Evolutionary conservation across 2,113 vertebrate species (phyloP), one percentile per base, ranked within the genome.

Genomic region (Pangasianodon hypophthalmus): DNA sequence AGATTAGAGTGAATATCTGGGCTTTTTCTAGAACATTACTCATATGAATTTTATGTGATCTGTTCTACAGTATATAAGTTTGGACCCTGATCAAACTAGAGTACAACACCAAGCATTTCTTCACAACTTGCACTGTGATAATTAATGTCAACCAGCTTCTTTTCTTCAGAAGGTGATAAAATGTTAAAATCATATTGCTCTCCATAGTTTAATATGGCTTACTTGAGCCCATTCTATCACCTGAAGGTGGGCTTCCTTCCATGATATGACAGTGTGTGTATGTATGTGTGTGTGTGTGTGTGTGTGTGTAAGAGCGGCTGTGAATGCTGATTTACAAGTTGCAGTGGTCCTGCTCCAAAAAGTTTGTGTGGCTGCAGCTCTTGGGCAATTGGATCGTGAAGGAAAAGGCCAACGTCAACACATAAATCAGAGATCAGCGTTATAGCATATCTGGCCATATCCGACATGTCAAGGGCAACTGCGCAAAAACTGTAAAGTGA

Each of bases 401-500:
- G 84, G 64, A 92, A 93, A 93, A 93, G 92, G 90, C 92, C 91
- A 92, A 93, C 82, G 81, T 93, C 93, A 93, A 77, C 54, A 90
- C 92, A 94, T 95, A 93, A 95, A 95, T 96, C 94, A 94, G 88
- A 77, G 60, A 87, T 44, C 87, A 87, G 91, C 93, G 92, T 92
- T 93, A 93, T 93, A 93, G 91, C 90, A 88, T 41, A 93, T 91
- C 89, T 92, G 90, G 87, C 87, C 90, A 82, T 86, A 91, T 80
- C 91, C 88, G 80, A 92, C 77, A 41, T 62, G 91, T 87, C 92
- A 95, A 95, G 94, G 94, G 88, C 93, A 90, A 90, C 48, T 64
- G 77, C 77, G n/a, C 67, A 56, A 21, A 79, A 75, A 46, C 48
- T 41, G 48, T 21, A 85, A 37, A 80, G 80, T 84, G 80, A 52